phyloP scores from a whole-genome alignment of 2,113 vertebrate genomes.

The Urocynchramus pylzowi region DNA sequence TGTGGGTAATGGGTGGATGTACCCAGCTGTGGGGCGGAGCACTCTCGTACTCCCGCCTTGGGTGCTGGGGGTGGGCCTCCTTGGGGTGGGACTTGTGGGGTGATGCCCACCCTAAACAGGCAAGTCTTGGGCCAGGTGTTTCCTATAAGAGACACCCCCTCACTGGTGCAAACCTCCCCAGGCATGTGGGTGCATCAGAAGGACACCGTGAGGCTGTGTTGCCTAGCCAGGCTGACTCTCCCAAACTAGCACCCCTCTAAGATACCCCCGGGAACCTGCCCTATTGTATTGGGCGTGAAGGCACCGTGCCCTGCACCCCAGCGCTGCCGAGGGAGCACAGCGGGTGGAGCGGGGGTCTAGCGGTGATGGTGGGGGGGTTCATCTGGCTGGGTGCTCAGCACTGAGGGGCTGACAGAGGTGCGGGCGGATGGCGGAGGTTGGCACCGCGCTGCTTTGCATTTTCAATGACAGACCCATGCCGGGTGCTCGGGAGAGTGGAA shows the following conservation, averaged over 20 bases:
- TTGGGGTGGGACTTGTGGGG: not conserved
- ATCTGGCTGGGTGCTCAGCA: not conserved
- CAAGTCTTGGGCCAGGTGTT: not conserved
- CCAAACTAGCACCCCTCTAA: not conserved
- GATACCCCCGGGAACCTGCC: not conserved
- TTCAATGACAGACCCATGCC: slow-evolving; percentile 69
- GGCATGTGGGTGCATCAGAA: not conserved
- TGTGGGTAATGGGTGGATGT: not conserved
- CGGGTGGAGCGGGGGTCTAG: rapidly evolving
- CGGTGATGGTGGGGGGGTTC: rapidly evolving
- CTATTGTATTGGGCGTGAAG: not conserved
- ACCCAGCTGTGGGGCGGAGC: not conserved
- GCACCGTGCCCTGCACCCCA: not conserved
- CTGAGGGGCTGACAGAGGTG: not conserved
- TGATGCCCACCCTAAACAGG: not conserved
- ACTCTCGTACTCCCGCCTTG: rapidly evolving
- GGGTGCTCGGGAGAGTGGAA: slow-evolving; percentile 69
- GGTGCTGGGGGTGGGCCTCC: not conserved
- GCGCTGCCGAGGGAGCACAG: not conserved
- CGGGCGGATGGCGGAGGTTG: not conserved
- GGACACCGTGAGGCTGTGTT: not conserved
- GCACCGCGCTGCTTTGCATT: slow-evolving; percentile 53
- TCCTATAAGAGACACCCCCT: not conserved
- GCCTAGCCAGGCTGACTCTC: not conserved
- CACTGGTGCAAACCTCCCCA: not conserved